phyloP scores from a whole-genome alignment of 2,888 invertebrate species.

The Augiades crinisus region DNA sequence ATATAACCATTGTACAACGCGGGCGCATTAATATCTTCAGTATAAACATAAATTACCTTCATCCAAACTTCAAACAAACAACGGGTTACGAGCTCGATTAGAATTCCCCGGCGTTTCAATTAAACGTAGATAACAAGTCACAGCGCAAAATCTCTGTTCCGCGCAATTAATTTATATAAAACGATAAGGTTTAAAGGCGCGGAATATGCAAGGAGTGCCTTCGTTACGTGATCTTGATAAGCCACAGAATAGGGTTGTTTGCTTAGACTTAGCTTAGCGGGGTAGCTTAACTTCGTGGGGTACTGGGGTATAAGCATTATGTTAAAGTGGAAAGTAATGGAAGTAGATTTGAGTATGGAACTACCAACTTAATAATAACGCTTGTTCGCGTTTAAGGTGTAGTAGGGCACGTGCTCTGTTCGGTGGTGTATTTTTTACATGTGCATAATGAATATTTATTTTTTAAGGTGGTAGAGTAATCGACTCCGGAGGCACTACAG shows the following conservation, averaged over 20 bases:
- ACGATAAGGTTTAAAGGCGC: slow-evolving; percentile 73
- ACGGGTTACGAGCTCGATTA: background rate
- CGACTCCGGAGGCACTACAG: too few relatives aligned
- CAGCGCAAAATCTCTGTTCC: slow-evolving; percentile 39
- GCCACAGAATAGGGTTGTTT: slow-evolving; percentile 12
- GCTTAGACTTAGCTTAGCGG: background rate
- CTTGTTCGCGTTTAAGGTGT: too few relatives aligned
- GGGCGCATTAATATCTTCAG: too few relatives aligned
- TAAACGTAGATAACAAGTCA: slow-evolving; percentile 16
- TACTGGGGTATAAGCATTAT: background rate
- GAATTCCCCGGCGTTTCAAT: slow-evolving; percentile 1
- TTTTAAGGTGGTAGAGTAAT: too few relatives aligned
- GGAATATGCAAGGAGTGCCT: slow-evolving; percentile 74
- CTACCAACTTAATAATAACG: too few relatives aligned
- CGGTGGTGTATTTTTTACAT: too few relatives aligned
- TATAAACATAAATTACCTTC: slow-evolving; percentile 4
- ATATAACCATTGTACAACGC: too few relatives aligned
- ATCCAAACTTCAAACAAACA: slow-evolving; percentile 6
- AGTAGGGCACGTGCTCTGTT: too few relatives aligned
- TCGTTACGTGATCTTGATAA: slow-evolving; percentile 70
- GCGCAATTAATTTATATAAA: slow-evolving; percentile 72
- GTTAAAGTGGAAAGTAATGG: too few relatives aligned
- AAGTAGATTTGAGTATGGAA: too few relatives aligned
- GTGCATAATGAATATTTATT: too few relatives aligned
- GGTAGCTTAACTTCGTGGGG: too few relatives aligned